A percentile compares a stretch with the other conserved stretches of the same genome.
Conservation (phyloP, 1,140 invertebrate species). For the Oncopeltus fasciatus region DNA sequence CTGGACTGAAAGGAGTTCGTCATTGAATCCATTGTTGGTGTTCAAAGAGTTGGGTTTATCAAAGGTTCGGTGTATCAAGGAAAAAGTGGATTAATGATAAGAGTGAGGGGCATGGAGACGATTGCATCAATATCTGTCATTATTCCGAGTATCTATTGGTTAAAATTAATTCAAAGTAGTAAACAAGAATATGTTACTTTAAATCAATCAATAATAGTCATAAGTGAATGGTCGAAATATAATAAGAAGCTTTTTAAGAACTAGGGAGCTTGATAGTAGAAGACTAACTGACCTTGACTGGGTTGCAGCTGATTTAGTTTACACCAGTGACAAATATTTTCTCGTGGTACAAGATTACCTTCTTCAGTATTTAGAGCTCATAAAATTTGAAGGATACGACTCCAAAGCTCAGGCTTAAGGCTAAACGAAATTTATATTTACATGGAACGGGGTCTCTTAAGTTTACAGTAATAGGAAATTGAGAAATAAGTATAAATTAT, state of each 20-base stretch:
- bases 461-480: no score
- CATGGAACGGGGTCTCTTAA: no score
- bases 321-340: neutral
- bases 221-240: neutral
- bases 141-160: constrained; percentile 29
- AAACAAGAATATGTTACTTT: neutral
- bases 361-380: neutral
- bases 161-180: neutral
- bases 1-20: no score
- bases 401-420: no score
- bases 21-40: no score
- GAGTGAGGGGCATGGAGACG: no score
- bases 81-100: no score
- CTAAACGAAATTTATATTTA: no score
- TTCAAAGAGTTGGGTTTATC: no score
- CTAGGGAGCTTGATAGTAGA: neutral
- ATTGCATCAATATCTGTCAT: no score
- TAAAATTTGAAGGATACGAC: neutral
- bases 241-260: neutral
- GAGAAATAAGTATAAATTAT: no score
- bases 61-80: no score
- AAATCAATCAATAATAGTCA: neutral
- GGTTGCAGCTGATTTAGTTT: neutral
- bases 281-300: neutral
- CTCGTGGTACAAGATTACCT: neutral